Base-by-base conservation (phyloP, 2,113 vertebrate species). In the Stictonetta naevosa region DNA sequence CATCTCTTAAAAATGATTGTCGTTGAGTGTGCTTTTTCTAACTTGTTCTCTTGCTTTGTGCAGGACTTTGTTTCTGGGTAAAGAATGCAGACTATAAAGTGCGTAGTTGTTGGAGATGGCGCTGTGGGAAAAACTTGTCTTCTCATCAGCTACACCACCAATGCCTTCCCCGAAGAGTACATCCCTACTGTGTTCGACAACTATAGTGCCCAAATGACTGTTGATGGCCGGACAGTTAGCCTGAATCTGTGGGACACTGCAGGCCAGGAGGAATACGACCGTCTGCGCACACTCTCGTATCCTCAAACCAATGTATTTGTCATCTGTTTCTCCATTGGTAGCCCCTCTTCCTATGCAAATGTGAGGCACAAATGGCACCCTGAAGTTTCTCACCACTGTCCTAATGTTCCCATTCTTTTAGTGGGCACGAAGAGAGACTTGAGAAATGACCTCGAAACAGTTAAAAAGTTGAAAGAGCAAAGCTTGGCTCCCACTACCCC, bases 11-110 rank as follows among this genome's bases (percentile, higher is more conserved):
- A 73, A 81, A 62, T 13, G 10, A 6, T 33, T 75, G 6, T 52
- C 8, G 3, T 33, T 9, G 58, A 55, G 29, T 9, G 16, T 89
- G 46, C 31, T 34, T 80, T 59, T 25, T 87, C 76, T 96, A 23
- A 97, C 76, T 16, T 28, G 64, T 96, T 76, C 26, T 26, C 84
- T 95, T 91, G 78, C 81, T 69, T 84, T 79, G 15, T 79, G 82
- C 91, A 94, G 91, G 96, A 36, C 58, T 95, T 31, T 25, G 31
- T 82, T 60, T 71, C 97, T 97, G 97, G 97, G 97, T 97, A 93
- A 98, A 99, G 98, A 92, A 99, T 99, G 99, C 99, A 99, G 98
- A 99, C 98, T 6, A 99, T 99, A 95, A 99, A 99, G 98, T 99
- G 99, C 56, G 99, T 99, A 68, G 99, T 99, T 21, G 99, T 99